Evolutionary conservation across 2,113 vertebrate species (phyloP).

Genomic region (Nycticryphes semicollaris): DNA sequence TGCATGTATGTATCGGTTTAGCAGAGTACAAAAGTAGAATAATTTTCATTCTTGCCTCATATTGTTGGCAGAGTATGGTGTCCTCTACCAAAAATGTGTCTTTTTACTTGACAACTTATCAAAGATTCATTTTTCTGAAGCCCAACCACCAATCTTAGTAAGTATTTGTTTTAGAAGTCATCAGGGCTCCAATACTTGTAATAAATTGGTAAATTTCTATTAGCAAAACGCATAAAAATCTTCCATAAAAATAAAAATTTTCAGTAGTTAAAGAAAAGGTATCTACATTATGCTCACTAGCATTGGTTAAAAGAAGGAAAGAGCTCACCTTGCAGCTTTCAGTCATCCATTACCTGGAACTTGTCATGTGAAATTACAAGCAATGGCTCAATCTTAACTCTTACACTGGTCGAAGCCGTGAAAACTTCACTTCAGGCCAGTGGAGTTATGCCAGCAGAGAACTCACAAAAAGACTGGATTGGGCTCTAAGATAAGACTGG

Average conservation of each 20-base stretch:
- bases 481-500: neutral
- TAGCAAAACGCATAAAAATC: neutral
- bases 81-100: neutral
- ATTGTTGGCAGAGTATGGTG: constrained; percentile 10
- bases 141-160: neutral
- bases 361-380: neutral
- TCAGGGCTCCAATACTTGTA: neutral
- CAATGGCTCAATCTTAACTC: neutral
- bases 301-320: neutral
- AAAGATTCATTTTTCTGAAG: neutral
- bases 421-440: neutral
- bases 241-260: neutral
- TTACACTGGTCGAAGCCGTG: neutral
- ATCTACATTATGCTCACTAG: neutral
- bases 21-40: constrained; percentile 44
- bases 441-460: neutral
- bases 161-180: neutral
- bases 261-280: neutral
- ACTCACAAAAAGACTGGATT: neutral
- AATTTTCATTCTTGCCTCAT: constrained; percentile 43
- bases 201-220: neutral
- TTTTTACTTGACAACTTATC: neutral
- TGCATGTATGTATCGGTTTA: neutral
- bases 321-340: neutral
- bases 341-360: neutral